Evolutionary conservation across 2,888 invertebrate genomes (phyloP), one percentile per base, ranked within the genome.

Genomic region (Amphipoea lucens): DNA sequence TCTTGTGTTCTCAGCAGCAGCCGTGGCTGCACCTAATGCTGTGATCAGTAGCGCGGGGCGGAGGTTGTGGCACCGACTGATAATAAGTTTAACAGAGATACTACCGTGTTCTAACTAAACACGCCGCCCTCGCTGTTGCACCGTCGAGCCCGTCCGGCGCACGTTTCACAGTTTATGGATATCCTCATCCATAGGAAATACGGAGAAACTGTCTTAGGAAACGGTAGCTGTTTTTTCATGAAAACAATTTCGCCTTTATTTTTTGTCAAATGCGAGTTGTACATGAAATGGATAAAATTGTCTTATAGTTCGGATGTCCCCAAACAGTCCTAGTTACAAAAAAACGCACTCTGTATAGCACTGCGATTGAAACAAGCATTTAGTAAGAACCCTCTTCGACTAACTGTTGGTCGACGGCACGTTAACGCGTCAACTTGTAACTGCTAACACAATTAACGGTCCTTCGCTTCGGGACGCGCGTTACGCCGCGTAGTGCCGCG

Each of bases 371-470:
- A 45, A 29, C 11, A 29, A 68, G 5, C n/a, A 29, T 69, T 29
- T 48, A 7, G 14, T 69, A 48, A 51, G 12, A 36, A 4, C 7
- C 23, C 23, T 5, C 23, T 23, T 51, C 36, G 2, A 40, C 40
- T 17, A 40, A 68, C 51, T 72, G 63, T 48, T 70, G 29, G 4
- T 70, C 62, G 62, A 62, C 14, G 74, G 80, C 48, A 71, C 62
- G 70, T 57, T 40, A 70, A 20, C 54, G 45, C 62, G n/a, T 73
- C 72, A 54, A 66, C 51, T 74, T 71, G 67, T 68, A 23, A 45
- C 67, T 68, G 42, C 67, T 74, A 51, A 74, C 85, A 68, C 71
- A 45, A 72, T 29, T n/a, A n/a, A 72, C 71, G 40, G 71, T 62
- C 12, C 20, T 54, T n/a, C 51, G 40, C 60, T 67, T 40, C 20